These are phyloP conservation scores for Serinus canaria DNA, from an alignment of 2,113 vertebrate species.

Conservation along the genomic window DNA sequence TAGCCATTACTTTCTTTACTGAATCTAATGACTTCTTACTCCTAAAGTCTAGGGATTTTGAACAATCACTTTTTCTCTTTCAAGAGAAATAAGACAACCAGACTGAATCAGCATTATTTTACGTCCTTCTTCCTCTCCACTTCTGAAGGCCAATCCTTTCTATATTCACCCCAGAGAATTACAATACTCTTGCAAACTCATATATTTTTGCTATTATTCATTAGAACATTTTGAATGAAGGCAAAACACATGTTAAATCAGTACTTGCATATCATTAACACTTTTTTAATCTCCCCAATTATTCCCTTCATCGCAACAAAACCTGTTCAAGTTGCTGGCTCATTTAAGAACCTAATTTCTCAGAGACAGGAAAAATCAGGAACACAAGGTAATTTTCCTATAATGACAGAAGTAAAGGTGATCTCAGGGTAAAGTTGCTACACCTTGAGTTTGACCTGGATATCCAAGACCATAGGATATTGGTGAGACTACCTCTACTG, in stretches of 20 bases:
- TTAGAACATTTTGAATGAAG: not conserved
- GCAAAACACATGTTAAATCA: not conserved
- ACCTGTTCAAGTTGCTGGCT: not conserved
- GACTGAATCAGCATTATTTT: not conserved
- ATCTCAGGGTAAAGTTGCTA: not conserved
- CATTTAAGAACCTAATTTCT: not conserved
- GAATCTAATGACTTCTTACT: not conserved
- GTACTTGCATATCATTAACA: not conserved
- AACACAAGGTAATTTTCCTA: not conserved
- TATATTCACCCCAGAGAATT: not conserved
- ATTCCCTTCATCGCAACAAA: not conserved
- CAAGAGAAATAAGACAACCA: not conserved
- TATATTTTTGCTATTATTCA: not conserved
- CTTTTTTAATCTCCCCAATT: not conserved
- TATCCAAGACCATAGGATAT: not conserved
- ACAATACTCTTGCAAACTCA: accelerated
- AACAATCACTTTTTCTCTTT: not conserved
- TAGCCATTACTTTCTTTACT: not conserved
- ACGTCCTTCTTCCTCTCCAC: not conserved
- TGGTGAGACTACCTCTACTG: not conserved
- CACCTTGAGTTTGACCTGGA: not conserved
- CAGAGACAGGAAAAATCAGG: not conserved
- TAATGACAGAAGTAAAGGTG: not conserved
- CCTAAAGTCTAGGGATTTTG: not conserved
- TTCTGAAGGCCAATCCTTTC: not conserved